Conservation (phyloP, 2,888 invertebrate genomes). For the Melinopterus prodromus region DNA sequence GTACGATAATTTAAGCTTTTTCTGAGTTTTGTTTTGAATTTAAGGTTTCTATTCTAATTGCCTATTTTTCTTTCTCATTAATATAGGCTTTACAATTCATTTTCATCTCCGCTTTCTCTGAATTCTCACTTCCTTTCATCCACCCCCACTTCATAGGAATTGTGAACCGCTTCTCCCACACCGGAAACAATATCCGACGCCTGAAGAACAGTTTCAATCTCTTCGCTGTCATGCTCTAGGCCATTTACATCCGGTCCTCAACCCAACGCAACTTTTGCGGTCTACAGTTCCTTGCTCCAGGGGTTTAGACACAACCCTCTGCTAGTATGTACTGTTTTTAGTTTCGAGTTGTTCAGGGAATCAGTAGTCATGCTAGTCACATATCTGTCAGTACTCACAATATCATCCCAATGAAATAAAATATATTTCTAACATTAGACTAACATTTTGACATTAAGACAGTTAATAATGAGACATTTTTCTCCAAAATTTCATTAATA, state of each 20-base stretch:
- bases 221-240: constrained; percentile 37
- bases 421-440: too few species aligned
- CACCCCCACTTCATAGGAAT: constrained; percentile 15
- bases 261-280: constrained; percentile 37
- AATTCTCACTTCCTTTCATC: background rate
- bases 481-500: too few species aligned
- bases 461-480: too few species aligned
- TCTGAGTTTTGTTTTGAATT: too few species aligned
- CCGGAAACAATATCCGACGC: constrained; percentile 30
- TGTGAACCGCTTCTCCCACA: constrained; percentile 17
- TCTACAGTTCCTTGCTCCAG: constrained; percentile 15
- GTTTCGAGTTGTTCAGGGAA: background rate
- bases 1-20: too few species aligned
- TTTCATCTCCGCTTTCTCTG: background rate
- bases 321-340: background rate
- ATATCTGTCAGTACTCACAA: background rate
- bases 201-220: constrained; percentile 32
- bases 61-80: background rate
- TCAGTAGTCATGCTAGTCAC: background rate
- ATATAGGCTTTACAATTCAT: background rate
- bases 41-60: too few species aligned
- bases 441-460: too few species aligned
- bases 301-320: constrained; percentile 13
- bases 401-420: background rate
- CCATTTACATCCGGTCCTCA: constrained; percentile 41